Evolutionary conservation across 2,113 vertebrate species (phyloP), one percentile per base, ranked within the genome.

Genomic region (Heteronetta atricapilla): DNA sequence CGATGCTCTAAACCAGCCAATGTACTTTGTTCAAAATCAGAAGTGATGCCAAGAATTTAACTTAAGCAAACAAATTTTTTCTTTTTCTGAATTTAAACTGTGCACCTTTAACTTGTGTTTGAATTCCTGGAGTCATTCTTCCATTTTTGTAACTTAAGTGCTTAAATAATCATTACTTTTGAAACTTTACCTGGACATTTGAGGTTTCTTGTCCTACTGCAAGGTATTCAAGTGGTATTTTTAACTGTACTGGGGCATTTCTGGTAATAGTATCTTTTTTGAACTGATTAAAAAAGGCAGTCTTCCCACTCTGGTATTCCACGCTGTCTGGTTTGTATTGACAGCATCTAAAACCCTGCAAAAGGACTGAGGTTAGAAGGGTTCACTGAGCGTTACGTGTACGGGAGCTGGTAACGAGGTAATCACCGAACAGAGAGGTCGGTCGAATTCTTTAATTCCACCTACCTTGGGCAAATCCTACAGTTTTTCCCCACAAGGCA

Each of bases 1-100:
- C 68, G 66, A 8, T 85, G 13, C 69, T 69, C n/a, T 72, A 34
- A 80, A 85, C 6, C 79, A 67, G 53, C 53, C 82, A 29, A 83
- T 31, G 25, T 36, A 44, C 72, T 63, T 63, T 28, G 46, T 60
- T 79, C 38, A 48, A 62, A 90, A 88, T 64, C 18, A 10, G 62
- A 86, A 88, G 56, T 1, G 25, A 50, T 73, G 83, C 88, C 50
- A 81, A 55, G 64, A 80, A 88, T 88, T 89, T 50, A 11, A 87
- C 78, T 84, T 66, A 66, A 22, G 36, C 0, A 0, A 67, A 46
- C 38, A 20, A 56, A 38, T 0, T 56, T 90, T 53, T 68, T 44
- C 33, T 79, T 56, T 86, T 92, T 36, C 53, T 62, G 31, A 60
- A 76, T 82, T 79, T 69, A 76, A 87, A 82, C 55, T 53, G 75